A percentile compares a stretch with the other conserved stretches of the same genome.
Evolutionary conservation across 2,797 vertebrate genomes (phyloP).

Genomic region (Poeciliopsis turneri): DNA sequence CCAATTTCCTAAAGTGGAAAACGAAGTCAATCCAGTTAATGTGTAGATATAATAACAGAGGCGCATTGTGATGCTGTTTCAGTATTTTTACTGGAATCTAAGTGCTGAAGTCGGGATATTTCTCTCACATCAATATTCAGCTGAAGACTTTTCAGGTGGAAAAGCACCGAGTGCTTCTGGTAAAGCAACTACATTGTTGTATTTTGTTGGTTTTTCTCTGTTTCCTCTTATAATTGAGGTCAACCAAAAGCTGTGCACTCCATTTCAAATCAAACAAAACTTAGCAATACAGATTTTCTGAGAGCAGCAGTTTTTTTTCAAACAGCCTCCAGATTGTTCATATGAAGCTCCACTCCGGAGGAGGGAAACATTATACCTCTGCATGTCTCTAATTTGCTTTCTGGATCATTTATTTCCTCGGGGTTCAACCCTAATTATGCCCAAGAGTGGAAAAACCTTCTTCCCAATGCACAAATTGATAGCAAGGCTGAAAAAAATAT

Average conservation of each 20-base stretch:
- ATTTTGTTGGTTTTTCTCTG: not conserved
- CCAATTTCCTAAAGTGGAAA: not conserved
- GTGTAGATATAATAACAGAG: not conserved
- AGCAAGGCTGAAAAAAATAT: conserved; percentile 23
- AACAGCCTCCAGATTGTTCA: conserved; percentile 33
- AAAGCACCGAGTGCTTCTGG: not conserved
- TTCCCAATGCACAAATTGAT: conserved; percentile 41
- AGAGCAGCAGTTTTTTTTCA: conserved; percentile 17
- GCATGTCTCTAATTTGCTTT: conserved; percentile 35
- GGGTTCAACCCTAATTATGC: conserved; percentile 38
- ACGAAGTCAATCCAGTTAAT: not conserved
- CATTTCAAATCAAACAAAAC: conserved; percentile 20
- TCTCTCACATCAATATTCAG: not conserved
- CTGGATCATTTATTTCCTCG: conserved; percentile 34
- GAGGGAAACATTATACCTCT: conserved; percentile 18
- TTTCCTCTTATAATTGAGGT: conserved; percentile 2
- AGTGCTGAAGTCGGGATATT: not conserved
- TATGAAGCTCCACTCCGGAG: conserved; percentile 9
- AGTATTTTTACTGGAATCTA: not conserved
- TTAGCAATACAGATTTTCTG: conserved; percentile 9
- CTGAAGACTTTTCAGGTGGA: not conserved
- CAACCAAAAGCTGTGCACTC: not conserved
- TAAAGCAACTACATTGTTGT: not conserved
- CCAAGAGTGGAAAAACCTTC: conserved; percentile 18
- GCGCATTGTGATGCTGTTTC: not conserved